A percentile compares a stretch with the other conserved stretches of the same genome.
These are phyloP conservation scores for Tenebrosternarchus preto DNA, from an alignment of 2,113 vertebrate species.

Conservation along the genomic window DNA sequence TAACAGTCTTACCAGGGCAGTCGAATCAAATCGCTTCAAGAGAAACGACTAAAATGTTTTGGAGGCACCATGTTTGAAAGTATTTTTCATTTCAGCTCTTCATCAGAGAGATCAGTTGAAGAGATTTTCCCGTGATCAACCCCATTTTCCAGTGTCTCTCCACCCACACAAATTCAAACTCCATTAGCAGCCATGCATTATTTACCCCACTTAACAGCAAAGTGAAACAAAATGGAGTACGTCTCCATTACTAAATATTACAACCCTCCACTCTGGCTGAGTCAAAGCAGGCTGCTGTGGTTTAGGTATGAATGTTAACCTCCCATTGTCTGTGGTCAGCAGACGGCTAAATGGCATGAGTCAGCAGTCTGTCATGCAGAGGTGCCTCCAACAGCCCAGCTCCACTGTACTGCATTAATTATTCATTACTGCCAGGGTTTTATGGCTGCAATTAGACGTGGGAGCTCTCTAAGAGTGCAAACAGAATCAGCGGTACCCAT, in stretches of 20 bases:
- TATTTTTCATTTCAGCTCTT: constrained; percentile 11
- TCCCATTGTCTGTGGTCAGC: constrained; percentile 61
- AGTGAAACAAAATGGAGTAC: constrained; percentile 69
- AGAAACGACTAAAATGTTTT: not conserved
- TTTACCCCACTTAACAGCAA: constrained; percentile 64
- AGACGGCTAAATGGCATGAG: constrained; percentile 59
- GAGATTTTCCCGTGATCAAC: constrained; percentile 59
- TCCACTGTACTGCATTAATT: constrained; percentile 73
- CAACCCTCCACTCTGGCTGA: constrained; percentile 50
- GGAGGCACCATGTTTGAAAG: not conserved
- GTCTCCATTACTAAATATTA: constrained; percentile 60
- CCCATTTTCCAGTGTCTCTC: constrained; percentile 49
- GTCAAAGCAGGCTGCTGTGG: constrained; percentile 50
- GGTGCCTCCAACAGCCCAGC: constrained; percentile 52
- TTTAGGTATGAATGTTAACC: constrained; percentile 48
- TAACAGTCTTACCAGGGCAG: no score
- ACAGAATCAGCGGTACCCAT: constrained; percentile 26
- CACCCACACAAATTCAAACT: constrained; percentile 49
- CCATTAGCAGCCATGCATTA: constrained; percentile 72
- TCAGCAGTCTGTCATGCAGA: constrained; percentile 51
- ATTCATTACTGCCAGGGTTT: constrained; percentile 70
- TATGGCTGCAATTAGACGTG: constrained; percentile 72
- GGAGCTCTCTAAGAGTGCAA: constrained; percentile 68
- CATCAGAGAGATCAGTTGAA: constrained; percentile 34
- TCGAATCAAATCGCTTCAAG: not conserved